A percentile compares a stretch with the other conserved stretches of the same genome.
phyloP scores from a whole-genome alignment of 2,113 vertebrate species.

The Daboia siamensis region DNA sequence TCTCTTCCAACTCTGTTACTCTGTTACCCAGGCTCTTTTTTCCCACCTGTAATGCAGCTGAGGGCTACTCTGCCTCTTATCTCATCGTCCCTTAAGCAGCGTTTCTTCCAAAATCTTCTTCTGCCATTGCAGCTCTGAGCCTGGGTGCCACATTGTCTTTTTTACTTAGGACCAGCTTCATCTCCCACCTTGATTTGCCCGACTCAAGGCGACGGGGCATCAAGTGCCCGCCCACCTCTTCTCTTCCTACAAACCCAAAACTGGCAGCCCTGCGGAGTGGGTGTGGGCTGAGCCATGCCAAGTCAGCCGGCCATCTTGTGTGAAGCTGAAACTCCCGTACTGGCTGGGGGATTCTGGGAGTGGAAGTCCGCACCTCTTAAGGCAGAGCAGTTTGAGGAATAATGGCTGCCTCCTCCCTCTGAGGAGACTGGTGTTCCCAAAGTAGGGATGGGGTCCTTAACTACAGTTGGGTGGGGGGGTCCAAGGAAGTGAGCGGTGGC shows the following conservation, averaged over 20 bases:
- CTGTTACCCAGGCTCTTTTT: no score
- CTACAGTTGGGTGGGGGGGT: neutral
- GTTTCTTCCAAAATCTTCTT: no score
- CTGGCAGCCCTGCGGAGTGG: no score
- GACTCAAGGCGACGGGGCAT: neutral
- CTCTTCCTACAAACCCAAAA: neutral
- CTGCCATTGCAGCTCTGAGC: neutral
- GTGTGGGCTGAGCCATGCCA: neutral
- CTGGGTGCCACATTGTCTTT: neutral
- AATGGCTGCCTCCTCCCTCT: no score
- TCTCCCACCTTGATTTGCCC: neutral
- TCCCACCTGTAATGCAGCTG: no score
- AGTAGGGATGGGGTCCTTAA: neutral
- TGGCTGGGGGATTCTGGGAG: neutral
- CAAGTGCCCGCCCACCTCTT: neutral
- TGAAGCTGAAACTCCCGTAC: neutral
- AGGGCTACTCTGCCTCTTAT: no score
- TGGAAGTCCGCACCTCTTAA: neutral
- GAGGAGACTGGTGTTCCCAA: neutral
- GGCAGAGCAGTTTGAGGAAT: neutral
- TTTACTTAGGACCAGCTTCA: neutral
- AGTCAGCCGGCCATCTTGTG: neutral
- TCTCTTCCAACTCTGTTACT: no score
- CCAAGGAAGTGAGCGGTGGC: neutral
- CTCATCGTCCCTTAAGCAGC: no score